Base-by-base conservation (phyloP, 92 coral and sea anemone genomes). In the Virgularia gustaviana region DNA sequence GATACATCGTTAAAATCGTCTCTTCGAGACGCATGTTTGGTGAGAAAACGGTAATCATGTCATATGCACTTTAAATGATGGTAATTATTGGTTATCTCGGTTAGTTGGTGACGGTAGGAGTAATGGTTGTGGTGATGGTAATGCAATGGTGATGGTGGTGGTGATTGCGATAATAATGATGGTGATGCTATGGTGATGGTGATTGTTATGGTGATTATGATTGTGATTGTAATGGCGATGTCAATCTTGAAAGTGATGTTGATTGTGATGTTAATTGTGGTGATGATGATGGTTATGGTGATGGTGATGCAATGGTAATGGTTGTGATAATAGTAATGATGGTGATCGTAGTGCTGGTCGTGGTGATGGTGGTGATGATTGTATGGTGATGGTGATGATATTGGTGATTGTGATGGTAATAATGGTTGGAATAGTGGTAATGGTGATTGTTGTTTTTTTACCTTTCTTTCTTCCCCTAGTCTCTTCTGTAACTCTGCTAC, bases 401-500 rank as follows among this genome's bases (percentile, higher is more conserved):
- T 7, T 59, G n/a, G n/a, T n/a, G 66, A 7, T 33, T 34, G 34
- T 23, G n/a, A n/a, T 57, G 65, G 13, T 57, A 29, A 57, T 57
- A 36, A 29, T 57, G 36, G 16, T 33, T 29, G 9, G 45, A 53
- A 33, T 23, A 24, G 13, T 19, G 64, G 28, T 19, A 29, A 12
- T 61, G 36, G 36, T 27, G 41, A 61, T n/a, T 73, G 49, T 31
- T 70, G 60, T 22, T 80, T 70, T 19, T 65, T 25, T 15, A 79
- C 49, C 6, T 64, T 55, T 38, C 81, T 24, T 45, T 78, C 71
- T 9, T 83, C 88, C 20, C 77, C 79, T 38, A 83, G 71, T 23
- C 63, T 78, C 11, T 43, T 62, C 10, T 62, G 34, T 28, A 85
- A 71, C 35, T 85, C 85, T 9, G 70, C 77, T n/a, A 70, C 76